Evolutionary conservation across 2,797 vertebrate genomes (phyloP).

Genomic region (Phrynocephalus forsythii): DNA sequence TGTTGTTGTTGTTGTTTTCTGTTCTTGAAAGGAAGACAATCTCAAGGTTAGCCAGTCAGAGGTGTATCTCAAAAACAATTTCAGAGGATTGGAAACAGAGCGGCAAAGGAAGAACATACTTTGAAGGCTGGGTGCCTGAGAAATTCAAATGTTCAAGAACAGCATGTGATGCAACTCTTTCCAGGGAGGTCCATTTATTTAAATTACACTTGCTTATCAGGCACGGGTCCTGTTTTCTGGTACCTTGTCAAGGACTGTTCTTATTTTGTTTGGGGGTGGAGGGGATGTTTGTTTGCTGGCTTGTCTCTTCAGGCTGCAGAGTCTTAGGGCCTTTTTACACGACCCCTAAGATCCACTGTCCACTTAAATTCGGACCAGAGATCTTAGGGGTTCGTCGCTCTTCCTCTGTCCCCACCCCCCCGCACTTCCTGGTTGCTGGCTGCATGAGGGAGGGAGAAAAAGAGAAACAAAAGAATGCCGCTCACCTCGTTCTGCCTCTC

Average conservation of each 20-base stretch:
- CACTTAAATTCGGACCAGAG: no score
- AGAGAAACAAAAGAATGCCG: no score
- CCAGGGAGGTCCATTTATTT: not conserved
- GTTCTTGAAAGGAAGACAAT: slow-evolving; percentile 9
- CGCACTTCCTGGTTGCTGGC: no score
- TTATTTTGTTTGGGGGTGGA: no score
- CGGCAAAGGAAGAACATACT: not conserved
- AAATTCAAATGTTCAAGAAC: not conserved
- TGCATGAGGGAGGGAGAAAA: no score
- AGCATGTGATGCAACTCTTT: not conserved
- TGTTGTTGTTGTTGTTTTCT: slow-evolving; percentile 11
- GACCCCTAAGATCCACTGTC: no score
- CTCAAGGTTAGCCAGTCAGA: slow-evolving; percentile 27
- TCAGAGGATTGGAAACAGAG: slow-evolving; percentile 20
- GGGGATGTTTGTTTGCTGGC: no score
- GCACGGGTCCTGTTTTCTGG: not conserved
- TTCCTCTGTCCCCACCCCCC: no score
- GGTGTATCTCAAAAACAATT: slow-evolving; percentile 9
- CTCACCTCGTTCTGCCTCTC: no score
- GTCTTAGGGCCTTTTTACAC: no score
- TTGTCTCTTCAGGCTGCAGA: no score
- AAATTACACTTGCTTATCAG: not conserved
- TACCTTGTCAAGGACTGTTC: not conserved
- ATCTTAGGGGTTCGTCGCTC: no score
- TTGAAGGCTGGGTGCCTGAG: not conserved